Base-by-base conservation (phyloP, 2,888 invertebrate genomes). In the Epistrophe eligans region DNA sequence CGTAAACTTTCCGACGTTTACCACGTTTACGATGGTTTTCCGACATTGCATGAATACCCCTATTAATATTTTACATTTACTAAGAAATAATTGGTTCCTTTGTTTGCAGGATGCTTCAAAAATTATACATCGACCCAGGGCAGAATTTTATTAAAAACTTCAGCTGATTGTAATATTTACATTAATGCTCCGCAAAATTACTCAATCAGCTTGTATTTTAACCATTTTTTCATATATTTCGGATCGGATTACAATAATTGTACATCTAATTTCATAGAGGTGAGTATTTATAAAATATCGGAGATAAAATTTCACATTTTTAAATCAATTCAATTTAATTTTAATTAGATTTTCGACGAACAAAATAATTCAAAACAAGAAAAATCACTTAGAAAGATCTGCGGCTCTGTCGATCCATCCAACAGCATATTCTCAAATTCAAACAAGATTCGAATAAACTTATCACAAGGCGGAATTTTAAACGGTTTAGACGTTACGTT, bases 41-140 rank as follows among this genome's bases (percentile, higher is more conserved):
- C n/a, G n/a, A n/a, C n/a, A n/a, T n/a, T n/a, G n/a, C n/a, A n/a
- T n/a, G 24, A 24, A 24, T 24, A 24, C 24, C 1, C 24, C 1
- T 24, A 24, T 24, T 2, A 24, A 24, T 24, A 24, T 24, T 24
- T 1, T 24, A 24, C 24, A 24, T 2, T 24, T 24, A 24, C 24
- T 24, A 3, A 24, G 24, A 24, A 2, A 24, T 24, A n/a, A n/a
- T n/a, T n/a, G n/a, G n/a, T n/a, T n/a, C n/a, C n/a, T 24, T 24
- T 24, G 3, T 24, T 24, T 24, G 24, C 24, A 32, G 95, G 92
- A n/a, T 96, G 96, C 89, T 94, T 94, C 90, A 93, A 95, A 87
- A 97, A 97, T 89, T 97, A 95, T 90, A 95, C 95, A 0, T 94
- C 94, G 0, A 90, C 94, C 1, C 95, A 96, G 90, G 98, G 98